phyloP scores from a whole-genome alignment of 2,888 invertebrate species.

The Oscheius sp. region DNA sequence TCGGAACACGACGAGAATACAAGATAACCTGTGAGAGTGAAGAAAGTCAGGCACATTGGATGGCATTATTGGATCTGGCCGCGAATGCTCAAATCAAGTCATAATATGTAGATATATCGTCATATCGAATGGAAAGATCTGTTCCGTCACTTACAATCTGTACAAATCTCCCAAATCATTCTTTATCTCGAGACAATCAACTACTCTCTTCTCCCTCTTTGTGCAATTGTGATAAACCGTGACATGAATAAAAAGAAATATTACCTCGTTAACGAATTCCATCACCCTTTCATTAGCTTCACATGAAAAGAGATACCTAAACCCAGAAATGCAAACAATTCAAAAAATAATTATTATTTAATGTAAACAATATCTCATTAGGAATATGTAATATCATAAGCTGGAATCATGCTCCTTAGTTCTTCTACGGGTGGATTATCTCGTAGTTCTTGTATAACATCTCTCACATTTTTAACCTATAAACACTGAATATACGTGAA shows the following conservation, averaged over 20 bases:
- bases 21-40: slow-evolving; percentile 57
- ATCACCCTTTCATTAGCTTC: no score
- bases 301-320: background rate
- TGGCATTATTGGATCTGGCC: slow-evolving; percentile 67
- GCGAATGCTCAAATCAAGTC: slow-evolving; percentile 61
- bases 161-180: background rate
- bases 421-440: no score
- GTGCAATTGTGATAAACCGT: slow-evolving; percentile 24
- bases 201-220: background rate
- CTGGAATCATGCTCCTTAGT: no score
- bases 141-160: slow-evolving; percentile 11
- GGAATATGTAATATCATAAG: no score
- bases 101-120: slow-evolving; percentile 8
- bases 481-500: no score
- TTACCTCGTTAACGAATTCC: no score
- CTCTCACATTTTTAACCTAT: no score
- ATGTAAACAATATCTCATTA: no score
- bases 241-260: no score
- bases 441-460: no score
- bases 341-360: no score
- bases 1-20: slow-evolving; percentile 61
- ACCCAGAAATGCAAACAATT: no score
- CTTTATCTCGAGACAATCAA: background rate
- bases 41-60: slow-evolving; percentile 62
- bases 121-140: slow-evolving; percentile 7